Evolutionary conservation across 2,797 vertebrate genomes (phyloP).

Genomic region (Tauraco hartlaubi): DNA sequence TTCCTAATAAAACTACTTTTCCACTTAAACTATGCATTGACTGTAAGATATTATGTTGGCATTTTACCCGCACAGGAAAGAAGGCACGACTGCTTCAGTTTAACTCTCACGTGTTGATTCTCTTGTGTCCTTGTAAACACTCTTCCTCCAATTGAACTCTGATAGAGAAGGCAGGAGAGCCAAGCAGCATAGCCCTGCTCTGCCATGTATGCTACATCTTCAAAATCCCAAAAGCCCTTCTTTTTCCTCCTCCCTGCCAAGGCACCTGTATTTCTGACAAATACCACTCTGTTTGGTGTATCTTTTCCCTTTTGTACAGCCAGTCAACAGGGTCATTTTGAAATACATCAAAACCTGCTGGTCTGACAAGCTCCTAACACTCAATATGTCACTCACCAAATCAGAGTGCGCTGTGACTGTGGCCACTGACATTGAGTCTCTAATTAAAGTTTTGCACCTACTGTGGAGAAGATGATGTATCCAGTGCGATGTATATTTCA

Average conservation of each 20-base stretch:
- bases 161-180: background rate
- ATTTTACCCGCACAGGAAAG: background rate
- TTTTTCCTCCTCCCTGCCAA: background rate
- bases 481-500: background rate
- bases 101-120: background rate
- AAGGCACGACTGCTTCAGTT: background rate
- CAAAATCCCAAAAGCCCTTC: background rate
- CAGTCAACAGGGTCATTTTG: background rate
- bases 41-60: background rate
- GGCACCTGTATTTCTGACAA: background rate
- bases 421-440: background rate
- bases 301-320: background rate
- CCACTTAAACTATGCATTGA: background rate
- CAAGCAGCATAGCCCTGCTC: background rate
- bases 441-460: background rate
- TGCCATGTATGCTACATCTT: background rate
- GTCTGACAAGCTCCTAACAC: background rate
- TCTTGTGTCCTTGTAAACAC: background rate
- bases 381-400: background rate
- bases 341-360: background rate
- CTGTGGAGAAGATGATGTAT: background rate
- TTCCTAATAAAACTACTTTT: no score
- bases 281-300: background rate
- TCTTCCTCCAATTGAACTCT: background rate
- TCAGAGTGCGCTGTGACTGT: background rate